phyloP scores from a whole-genome alignment of 2,888 invertebrate genomes.

The Nesidiocoris tenuis region DNA sequence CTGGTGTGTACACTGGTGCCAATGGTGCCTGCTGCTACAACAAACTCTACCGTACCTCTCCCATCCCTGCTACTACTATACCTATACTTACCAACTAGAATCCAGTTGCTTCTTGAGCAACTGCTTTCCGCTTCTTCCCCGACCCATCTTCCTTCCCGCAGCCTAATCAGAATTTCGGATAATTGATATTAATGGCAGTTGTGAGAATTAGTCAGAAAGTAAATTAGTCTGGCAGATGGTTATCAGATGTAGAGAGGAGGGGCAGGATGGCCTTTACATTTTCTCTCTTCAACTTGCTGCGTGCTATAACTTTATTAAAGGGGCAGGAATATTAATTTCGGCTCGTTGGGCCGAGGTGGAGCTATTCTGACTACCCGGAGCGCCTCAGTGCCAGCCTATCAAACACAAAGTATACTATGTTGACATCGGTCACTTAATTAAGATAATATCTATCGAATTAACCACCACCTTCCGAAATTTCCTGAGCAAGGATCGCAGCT shows the following conservation, averaged over 20 bases:
- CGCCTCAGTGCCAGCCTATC: neutral
- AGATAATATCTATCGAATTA: neutral
- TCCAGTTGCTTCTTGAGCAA: no score
- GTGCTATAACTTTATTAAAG: constrained; percentile 22
- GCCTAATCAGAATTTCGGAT: constrained; percentile 20
- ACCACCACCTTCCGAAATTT: no score
- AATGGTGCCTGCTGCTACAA: neutral
- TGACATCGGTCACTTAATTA: neutral
- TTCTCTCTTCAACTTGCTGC: constrained; percentile 17
- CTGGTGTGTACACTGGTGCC: neutral
- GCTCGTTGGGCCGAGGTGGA: neutral
- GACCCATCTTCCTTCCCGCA: neutral
- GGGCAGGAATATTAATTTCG: constrained; percentile 24
- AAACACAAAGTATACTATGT: neutral
- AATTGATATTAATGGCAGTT: constrained; percentile 27
- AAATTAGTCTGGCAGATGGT: constrained; percentile 7
- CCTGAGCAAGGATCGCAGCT: no score
- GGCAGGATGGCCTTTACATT: constrained; percentile 1
- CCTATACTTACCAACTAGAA: no score
- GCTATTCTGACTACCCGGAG: no score
- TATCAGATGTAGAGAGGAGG: neutral
- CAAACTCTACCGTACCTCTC: no score
- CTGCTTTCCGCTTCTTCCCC: no score
- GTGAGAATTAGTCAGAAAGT: constrained; percentile 6
- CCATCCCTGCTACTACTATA: no score